Base-by-base conservation (phyloP, 2,888 invertebrate genomes). In the Allolobophora icterica region DNA sequence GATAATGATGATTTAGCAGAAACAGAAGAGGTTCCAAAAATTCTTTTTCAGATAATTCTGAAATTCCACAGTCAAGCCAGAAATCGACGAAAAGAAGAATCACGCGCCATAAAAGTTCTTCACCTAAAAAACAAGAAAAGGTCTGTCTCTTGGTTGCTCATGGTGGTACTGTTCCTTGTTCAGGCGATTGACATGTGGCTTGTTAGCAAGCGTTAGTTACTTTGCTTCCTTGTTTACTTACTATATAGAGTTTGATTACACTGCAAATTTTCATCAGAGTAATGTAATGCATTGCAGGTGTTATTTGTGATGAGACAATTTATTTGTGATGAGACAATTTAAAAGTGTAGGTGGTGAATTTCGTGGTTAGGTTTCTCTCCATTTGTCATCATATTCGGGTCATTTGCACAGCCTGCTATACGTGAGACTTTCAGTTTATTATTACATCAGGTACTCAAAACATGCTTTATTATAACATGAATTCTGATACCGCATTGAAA, bases 31-130 rank as follows among this genome's bases (percentile, higher is more conserved):
- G n/a, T 71, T n/a, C n/a, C n/a, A n/a, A 71, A n/a, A 71, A 1
- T 71, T 71, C 30, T 71, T 71, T 71, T 71, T 71, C n/a, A 71
- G 71, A n/a, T 71, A 71, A 71, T 71, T 71, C 71, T 71, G 71
- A 71, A 71, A 71, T n/a, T 71, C 11, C 11, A 17, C 30, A 71
- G 71, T 11, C 71, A n/a, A 71, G 13, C n/a, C 71, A 71, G 71
- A 8, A 71, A 71, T 71, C 71, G 8, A 6, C n/a, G 13, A 71
- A 71, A 71, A 71, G 71, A n/a, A 13, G n/a, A 71, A 6, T 30
- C 13, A 71, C 71, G 13, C 71, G 1, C 0, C 71, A n/a, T 11
- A 71, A 1, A 71, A 8, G n/a, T n/a, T n/a, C 71, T 71, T 30
- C 13, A 71, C n/a, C n/a, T 71, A 13, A 71, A 30, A 71, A n/a